Conservation (phyloP, 2,888 invertebrate genomes). For the Euproctis similis region DNA sequence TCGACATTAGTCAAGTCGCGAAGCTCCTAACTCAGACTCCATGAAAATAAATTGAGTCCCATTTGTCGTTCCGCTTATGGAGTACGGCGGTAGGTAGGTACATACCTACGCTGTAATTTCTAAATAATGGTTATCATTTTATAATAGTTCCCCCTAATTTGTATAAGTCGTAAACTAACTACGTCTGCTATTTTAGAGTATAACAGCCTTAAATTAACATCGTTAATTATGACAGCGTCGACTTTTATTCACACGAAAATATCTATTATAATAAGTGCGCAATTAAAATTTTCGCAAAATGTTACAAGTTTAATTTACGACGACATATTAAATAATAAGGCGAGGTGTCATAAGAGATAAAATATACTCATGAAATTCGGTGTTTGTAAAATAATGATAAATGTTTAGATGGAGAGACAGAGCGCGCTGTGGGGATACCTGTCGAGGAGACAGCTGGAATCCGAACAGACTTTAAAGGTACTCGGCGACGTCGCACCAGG, state of each 20-base stretch:
- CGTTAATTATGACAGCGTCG: conserved; percentile 1
- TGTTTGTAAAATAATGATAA: conserved; percentile 19
- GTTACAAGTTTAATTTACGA: background rate
- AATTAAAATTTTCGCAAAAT: conserved; percentile 1
- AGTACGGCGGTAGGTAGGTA: conserved; percentile 21
- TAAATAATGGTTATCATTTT: conserved; percentile 19
- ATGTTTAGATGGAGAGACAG: too few relatives aligned
- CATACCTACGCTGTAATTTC: conserved; percentile 14
- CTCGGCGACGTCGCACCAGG: conserved; percentile 13
- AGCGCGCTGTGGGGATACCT: conserved; percentile 15
- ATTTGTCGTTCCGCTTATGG: conserved; percentile 29
- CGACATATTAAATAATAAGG: conserved; percentile 6
- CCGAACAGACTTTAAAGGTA: conserved; percentile 5
- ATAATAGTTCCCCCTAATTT: conserved; percentile 10
- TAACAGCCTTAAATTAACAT: background rate
- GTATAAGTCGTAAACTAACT: conserved; percentile 2
- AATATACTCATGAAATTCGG: conserved; percentile 15
- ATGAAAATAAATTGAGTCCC: conserved; percentile 49
- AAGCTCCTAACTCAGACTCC: conserved; percentile 33
- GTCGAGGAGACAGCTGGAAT: conserved; percentile 20
- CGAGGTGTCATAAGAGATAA: conserved; percentile 10
- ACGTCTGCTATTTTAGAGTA: background rate
- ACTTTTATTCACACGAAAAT: conserved; percentile 1
- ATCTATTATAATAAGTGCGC: background rate
- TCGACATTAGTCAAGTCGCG: conserved; percentile 25